Conservation (phyloP, 1,140 invertebrate species). For the Drosophila punjabiensis region DNA sequence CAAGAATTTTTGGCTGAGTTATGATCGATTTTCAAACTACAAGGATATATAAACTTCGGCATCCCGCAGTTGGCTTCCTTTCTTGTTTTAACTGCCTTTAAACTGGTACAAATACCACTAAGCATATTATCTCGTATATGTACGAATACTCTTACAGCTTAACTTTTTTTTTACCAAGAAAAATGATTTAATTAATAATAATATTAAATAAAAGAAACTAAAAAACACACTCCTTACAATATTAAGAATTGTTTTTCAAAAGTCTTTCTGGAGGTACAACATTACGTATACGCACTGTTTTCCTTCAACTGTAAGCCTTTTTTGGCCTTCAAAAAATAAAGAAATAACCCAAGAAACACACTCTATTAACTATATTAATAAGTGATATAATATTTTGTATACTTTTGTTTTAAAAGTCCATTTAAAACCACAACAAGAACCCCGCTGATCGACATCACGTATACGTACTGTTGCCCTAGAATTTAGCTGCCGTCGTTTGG, state of each 20-base stretch:
- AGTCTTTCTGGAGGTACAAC: no score
- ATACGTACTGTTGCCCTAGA: slow-evolving; percentile 2
- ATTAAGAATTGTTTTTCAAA: not conserved
- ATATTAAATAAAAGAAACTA: not conserved
- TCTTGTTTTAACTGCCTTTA: not conserved
- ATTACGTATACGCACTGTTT: not conserved
- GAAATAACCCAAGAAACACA: not conserved
- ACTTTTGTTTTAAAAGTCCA: not conserved
- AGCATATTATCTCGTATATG: not conserved
- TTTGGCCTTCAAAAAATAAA: not conserved
- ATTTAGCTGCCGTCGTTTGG: not conserved
- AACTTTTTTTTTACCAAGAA: not conserved
- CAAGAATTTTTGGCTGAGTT: no score
- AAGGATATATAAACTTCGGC: no score
- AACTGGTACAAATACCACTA: not conserved
- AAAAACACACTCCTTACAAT: not conserved
- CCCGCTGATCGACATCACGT: not conserved
- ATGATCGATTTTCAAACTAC: no score
- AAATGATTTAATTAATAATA: not conserved
- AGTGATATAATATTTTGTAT: not conserved
- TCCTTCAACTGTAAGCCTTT: not conserved
- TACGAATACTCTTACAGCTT: not conserved
- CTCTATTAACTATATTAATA: not conserved
- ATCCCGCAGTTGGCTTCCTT: no score
- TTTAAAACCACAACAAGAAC: not conserved